Base-by-base conservation (phyloP, 2,797 vertebrate species). In the Amphiprion clarkii region DNA sequence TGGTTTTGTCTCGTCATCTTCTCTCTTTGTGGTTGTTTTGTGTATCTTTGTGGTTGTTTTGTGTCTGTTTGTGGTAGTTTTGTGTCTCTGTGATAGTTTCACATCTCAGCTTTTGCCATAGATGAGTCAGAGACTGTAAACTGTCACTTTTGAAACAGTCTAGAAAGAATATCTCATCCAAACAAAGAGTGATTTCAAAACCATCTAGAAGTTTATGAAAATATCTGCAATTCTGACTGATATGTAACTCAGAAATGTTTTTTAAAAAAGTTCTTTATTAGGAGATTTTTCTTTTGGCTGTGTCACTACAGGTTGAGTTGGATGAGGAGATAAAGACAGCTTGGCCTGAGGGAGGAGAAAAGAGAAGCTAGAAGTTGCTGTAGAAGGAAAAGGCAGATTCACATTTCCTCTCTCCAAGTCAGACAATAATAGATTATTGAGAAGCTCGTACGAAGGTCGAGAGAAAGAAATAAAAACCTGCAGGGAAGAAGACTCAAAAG, bases 331-430 rank as follows among this genome's bases (percentile, higher is more conserved):
- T 31, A 54, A 29, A 25, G n/a, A 46, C 61, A 56, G 23, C 62
- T 68, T 72, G 23, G 69, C 69, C 59, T 21, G 39, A 60, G 55
- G 70, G 69, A 12, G 42, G 40, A 54, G 17, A 49, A 66, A 54
- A 49, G 39, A 75, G 8, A 60, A 76, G 60, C 58, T 42, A 21
- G 48, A n/a, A n/a, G 19, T n/a, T 9, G 17, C 19, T n/a, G 48
- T 71, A 67, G 64, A 21, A n/a, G 61, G 49, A 52, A 77, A 70
- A 83, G 42, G 56, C 57, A 79, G 59, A 71, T 53, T 72, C 63
- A 44, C 13, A 69, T 79, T 36, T 36, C 36, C 36, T 9, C 36
- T 74, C 63, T 68, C 44, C 21, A 39, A 59, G 57, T 40, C 51
- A 31, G 78, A 66, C 40, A 62, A 68, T 67, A 73, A 75, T 56